These are phyloP conservation scores for Epicauta chinensis DNA, from an alignment of 1,140 invertebrate genomes.

Conservation along the genomic window DNA sequence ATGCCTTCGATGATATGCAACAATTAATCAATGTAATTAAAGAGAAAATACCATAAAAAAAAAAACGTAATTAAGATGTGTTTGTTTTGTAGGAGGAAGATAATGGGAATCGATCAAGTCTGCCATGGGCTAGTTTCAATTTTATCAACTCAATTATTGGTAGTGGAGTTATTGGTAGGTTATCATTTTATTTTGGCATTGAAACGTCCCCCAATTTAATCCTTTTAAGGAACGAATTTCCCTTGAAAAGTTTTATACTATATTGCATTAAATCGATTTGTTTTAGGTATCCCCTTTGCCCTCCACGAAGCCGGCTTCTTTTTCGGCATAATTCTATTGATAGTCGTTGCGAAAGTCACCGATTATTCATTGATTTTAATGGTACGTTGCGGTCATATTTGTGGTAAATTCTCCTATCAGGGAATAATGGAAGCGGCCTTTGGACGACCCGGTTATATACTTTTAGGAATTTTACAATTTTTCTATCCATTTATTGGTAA, in stretches of 20 bases:
- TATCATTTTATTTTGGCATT: no score
- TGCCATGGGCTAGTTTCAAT: conserved; percentile 82
- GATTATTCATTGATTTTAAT: conserved; percentile 82
- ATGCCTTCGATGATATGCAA: conserved; percentile 52
- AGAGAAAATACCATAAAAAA: background rate
- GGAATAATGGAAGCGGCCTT: conserved; percentile 79
- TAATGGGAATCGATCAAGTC: conserved; percentile 50
- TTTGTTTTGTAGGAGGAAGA: conserved; percentile 43
- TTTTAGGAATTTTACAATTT: conserved; percentile 74
- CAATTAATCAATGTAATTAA: conserved; percentile 48
- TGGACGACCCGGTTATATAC: conserved; percentile 71
- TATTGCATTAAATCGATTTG: conserved; percentile 3
- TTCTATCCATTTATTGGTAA: conserved; percentile 83
- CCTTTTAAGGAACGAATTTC: no score
- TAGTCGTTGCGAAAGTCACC: conserved; percentile 71
- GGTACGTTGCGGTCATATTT: conserved; percentile 72
- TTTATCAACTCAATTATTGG: conserved; percentile 92
- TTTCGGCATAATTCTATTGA: conserved; percentile 64
- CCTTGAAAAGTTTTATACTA: conserved; percentile 3
- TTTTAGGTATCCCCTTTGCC: conserved; percentile 73
- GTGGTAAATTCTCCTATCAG: conserved; percentile 77
- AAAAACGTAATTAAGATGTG: background rate
- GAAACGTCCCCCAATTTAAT: no score
- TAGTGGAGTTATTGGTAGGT: conserved; percentile 76
- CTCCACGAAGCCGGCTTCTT: conserved; percentile 75